Evolutionary conservation across 1,140 invertebrate species (phyloP).

Genomic region (Hormaphis cornu): DNA sequence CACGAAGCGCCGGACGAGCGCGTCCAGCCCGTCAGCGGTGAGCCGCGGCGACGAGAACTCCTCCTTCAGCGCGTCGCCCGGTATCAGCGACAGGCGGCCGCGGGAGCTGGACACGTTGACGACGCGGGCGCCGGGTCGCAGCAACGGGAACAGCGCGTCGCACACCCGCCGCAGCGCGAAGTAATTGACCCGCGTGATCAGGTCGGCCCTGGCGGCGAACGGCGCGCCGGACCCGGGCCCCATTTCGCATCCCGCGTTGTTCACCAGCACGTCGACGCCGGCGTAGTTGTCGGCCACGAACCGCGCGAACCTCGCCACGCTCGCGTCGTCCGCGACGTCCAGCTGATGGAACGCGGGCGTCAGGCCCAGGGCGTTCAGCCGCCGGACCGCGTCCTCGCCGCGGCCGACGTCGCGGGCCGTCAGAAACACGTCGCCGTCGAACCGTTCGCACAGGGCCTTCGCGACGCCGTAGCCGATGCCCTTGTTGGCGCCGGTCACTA

Average conservation of each 20-base stretch:
- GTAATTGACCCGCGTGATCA: conserved; percentile 60
- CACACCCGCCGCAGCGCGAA: conserved; percentile 55
- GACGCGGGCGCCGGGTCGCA: conserved; percentile 57
- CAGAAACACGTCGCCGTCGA: conserved; percentile 53
- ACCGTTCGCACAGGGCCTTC: conserved; percentile 52
- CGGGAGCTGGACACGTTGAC: conserved; percentile 62
- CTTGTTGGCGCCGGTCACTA: conserved; percentile 55
- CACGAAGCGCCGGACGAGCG: conserved; percentile 57
- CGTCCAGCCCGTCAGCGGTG: conserved; percentile 49
- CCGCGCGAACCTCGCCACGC: conserved; percentile 50
- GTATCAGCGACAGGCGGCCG: conserved; percentile 52
- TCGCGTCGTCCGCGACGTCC: conserved; percentile 53
- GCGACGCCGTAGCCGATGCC: conserved; percentile 54
- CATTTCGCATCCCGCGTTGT: conserved; percentile 80
- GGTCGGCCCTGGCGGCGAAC: conserved; percentile 56
- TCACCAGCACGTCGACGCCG: conserved; percentile 69
- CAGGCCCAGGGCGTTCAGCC: conserved; percentile 43
- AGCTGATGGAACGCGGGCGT: conserved; percentile 54
- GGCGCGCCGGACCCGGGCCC: conserved; percentile 44
- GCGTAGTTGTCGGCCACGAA: conserved; percentile 56
- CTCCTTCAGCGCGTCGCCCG: conserved; percentile 46
- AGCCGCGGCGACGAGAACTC: conserved; percentile 47
- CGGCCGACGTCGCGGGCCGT: conserved; percentile 51
- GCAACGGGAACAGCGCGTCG: conserved; percentile 56
- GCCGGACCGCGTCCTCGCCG: conserved; percentile 50